Base-by-base conservation (phyloP, 2,797 vertebrate genomes). In the Zalophus californianus region DNA sequence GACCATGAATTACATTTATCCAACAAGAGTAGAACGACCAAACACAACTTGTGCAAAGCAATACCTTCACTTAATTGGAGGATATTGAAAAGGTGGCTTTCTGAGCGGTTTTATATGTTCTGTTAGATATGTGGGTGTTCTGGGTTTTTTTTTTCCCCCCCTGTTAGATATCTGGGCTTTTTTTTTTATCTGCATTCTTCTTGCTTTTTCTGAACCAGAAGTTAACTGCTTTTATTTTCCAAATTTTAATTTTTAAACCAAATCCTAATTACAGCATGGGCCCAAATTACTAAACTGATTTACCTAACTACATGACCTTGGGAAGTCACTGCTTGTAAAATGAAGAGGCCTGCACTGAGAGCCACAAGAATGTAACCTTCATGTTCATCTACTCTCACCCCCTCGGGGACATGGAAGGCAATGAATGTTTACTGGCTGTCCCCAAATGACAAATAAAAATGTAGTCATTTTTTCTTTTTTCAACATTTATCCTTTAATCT, bases 221-320 rank as follows among this genome's bases (percentile, higher is more conserved):
- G 32, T 90, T 52, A 88, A 88, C 32, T 68, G 54, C 27, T 92
- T 97, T 93, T 77, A 73, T n/a, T 95, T 97, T 52, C 25, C 52
- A 95, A 94, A 86, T 68, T 78, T 87, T 80, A 95, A 94, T 90
- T 93, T 95, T 94, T 90, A 96, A 83, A 70, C 41, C 62, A 94
- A 87, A 80, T 88, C 35, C 92, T 91, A 97, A 96, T 96, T 96
- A 96, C 21, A 92, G 70, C 79, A 84, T 4, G 10, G 25, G 54
- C 44, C 91, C 93, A 93, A 96, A 95, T 97, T 79, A 97, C 92
- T 92, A 90, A 96, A 93, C 86, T 88, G 72, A 96, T 70, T 82
- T 87, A 77, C 56, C 60, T 58, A 94, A 79, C 62, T 92, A 73
- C 54, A 79, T 94, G 96, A 97, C 96, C 96, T 95, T 97, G 95